These are phyloP conservation scores for Brotula barbata DNA, from an alignment of 2,797 vertebrate genomes.

Conservation along the genomic window DNA sequence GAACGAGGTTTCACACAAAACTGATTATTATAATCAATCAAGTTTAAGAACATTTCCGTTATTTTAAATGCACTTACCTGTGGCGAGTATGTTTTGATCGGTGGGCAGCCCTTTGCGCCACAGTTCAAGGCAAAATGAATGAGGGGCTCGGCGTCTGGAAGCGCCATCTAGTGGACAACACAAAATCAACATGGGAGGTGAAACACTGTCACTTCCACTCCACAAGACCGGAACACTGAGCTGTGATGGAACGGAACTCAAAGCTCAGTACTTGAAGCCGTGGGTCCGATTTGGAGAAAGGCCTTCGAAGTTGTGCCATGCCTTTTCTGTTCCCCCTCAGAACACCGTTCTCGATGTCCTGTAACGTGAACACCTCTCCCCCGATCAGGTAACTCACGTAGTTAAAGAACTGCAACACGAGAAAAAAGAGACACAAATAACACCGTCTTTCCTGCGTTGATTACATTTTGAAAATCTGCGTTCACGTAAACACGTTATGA, in stretches of 20 bases:
- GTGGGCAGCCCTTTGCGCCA: slow-evolving; percentile 81
- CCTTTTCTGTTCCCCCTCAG: slow-evolving; percentile 83
- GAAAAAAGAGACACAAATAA: too few species aligned
- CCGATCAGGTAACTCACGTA: slow-evolving; percentile 86
- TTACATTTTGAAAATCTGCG: too few species aligned
- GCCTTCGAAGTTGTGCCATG: slow-evolving; percentile 76
- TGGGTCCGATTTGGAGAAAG: slow-evolving; percentile 82
- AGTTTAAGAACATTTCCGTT: too few species aligned
- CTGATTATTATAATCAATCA: too few species aligned
- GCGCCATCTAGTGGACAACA: slow-evolving; percentile 75
- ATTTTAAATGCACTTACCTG: slow-evolving; percentile 61
- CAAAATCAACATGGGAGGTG: background rate
- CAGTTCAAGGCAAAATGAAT: slow-evolving; percentile 86
- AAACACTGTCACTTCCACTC: too few species aligned
- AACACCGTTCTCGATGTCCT: slow-evolving; percentile 85
- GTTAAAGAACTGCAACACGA: slow-evolving; percentile 78
- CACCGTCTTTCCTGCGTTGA: too few species aligned
- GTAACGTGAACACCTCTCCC: slow-evolving; percentile 82
- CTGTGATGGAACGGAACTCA: background rate
- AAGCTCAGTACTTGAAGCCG: slow-evolving; percentile 72
- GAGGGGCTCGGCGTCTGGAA: slow-evolving; percentile 80
- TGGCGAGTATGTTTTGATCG: slow-evolving; percentile 82
- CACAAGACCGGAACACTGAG: too few species aligned
- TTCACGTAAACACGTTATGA: too few species aligned
- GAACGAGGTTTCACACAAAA: too few species aligned